Conservation (phyloP, 2,888 invertebrate species). For the Piscicola geometra region DNA sequence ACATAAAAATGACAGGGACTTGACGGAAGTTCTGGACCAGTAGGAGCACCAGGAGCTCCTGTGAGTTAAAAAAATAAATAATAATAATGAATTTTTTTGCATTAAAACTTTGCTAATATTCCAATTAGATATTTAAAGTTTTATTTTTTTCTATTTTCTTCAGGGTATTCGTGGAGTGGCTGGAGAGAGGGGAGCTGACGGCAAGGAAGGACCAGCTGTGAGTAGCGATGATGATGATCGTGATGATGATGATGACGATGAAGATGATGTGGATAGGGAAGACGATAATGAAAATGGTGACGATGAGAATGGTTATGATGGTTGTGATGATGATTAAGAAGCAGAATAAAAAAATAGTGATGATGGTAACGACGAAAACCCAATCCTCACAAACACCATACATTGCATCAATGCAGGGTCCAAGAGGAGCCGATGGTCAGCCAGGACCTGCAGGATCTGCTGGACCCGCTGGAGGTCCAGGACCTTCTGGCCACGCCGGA, state of each 20-base stretch:
- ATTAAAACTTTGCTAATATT: too few relatives aligned
- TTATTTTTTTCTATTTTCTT: not conserved
- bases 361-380: too few relatives aligned
- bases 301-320: too few relatives aligned
- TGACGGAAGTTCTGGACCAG: slow-evolving; percentile 38
- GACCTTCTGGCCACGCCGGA: slow-evolving; percentile 35
- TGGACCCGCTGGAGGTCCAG: slow-evolving; percentile 38
- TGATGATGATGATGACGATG: not conserved
- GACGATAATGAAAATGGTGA: not conserved
- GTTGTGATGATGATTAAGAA: too few relatives aligned
- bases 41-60: slow-evolving; percentile 37
- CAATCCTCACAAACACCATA: not conserved
- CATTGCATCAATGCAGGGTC: slow-evolving; percentile 10
- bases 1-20: slow-evolving; percentile 34
- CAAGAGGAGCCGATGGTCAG: slow-evolving; percentile 37
- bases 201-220: slow-evolving; percentile 33
- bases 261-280: slow-evolving; percentile 13
- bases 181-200: slow-evolving; percentile 35
- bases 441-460: slow-evolving; percentile 36
- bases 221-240: not conserved
- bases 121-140: too few relatives aligned
- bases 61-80: slow-evolving; percentile 7
- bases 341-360: too few relatives aligned
- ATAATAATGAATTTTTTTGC: too few relatives aligned
- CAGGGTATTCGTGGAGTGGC: slow-evolving; percentile 31